These are phyloP conservation scores for Trinectes maculatus DNA, from an alignment of 2,113 vertebrate genomes.

Conservation along the genomic window DNA sequence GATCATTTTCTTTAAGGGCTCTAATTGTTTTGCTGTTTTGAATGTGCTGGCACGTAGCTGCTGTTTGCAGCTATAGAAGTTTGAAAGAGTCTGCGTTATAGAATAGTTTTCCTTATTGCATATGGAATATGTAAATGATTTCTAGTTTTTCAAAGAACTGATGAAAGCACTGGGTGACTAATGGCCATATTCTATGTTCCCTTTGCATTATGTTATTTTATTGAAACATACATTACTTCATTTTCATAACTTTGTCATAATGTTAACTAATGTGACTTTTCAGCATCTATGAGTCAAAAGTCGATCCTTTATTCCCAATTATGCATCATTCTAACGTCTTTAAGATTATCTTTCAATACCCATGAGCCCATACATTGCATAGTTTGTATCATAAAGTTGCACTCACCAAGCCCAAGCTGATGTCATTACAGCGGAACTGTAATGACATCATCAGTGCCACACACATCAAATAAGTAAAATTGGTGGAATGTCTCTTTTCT, in stretches of 20 bases:
- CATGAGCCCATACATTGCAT: too few relatives aligned
- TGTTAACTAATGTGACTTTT: too few relatives aligned
- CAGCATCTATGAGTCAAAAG: background rate
- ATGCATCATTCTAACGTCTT: too few relatives aligned
- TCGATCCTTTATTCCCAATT: background rate
- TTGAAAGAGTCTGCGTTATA: background rate
- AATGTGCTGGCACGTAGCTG: slow-evolving; percentile 26
- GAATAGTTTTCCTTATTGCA: background rate
- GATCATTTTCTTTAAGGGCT: slow-evolving; percentile 27
- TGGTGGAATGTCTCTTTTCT: too few relatives aligned
- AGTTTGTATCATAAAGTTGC: too few relatives aligned
- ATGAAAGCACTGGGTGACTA: background rate
- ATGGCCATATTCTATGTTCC: background rate
- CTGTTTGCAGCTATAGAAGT: background rate
- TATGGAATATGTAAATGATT: background rate
- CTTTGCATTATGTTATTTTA: background rate
- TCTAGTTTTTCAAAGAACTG: background rate
- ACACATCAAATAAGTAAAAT: too few relatives aligned
- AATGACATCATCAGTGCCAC: too few relatives aligned
- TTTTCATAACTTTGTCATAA: too few relatives aligned
- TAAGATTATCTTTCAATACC: too few relatives aligned
- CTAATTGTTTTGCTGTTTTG: slow-evolving; percentile 26
- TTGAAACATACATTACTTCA: background rate
- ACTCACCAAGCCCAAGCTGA: too few relatives aligned
- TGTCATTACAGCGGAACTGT: too few relatives aligned